phyloP scores from a whole-genome alignment of 2,797 vertebrate species.

The Melanotaenia parkinsoni region DNA sequence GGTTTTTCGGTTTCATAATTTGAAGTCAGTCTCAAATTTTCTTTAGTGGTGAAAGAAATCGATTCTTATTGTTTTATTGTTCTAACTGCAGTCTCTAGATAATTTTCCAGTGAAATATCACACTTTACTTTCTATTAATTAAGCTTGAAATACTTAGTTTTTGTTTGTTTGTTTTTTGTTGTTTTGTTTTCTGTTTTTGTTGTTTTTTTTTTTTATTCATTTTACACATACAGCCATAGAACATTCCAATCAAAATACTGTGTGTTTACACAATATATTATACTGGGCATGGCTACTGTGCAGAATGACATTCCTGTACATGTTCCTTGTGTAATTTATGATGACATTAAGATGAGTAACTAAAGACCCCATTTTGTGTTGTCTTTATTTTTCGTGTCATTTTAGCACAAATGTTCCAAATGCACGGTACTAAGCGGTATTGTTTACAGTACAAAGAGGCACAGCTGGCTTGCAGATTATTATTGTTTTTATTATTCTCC shows the following conservation, averaged over 20 bases:
- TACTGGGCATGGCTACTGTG: slow-evolving; percentile 61
- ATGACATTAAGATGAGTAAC: slow-evolving; percentile 67
- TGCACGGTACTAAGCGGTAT: slow-evolving; percentile 1
- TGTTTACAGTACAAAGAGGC: slow-evolving; percentile 5
- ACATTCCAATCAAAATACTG: slow-evolving; percentile 59
- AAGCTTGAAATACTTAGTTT: slow-evolving; percentile 16
- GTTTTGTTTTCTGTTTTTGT: no score
- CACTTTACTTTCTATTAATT: slow-evolving; percentile 34
- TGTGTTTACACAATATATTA: slow-evolving; percentile 63
- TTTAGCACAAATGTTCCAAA: slow-evolving; percentile 12
- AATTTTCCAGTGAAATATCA: slow-evolving; percentile 37
- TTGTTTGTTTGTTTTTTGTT: background rate
- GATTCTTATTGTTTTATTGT: slow-evolving; percentile 29
- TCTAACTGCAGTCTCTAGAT: slow-evolving; percentile 33
- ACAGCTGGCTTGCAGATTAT: slow-evolving; percentile 2
- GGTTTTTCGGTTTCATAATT: slow-evolving; percentile 48
- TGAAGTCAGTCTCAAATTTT: slow-evolving; percentile 51
- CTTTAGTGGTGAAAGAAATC: slow-evolving; percentile 64
- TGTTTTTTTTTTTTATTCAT: background rate
- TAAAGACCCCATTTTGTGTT: slow-evolving; percentile 42
- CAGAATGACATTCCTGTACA: slow-evolving; percentile 76
- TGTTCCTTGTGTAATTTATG: slow-evolving; percentile 80
- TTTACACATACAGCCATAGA: slow-evolving; percentile 39
- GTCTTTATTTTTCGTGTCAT: slow-evolving; percentile 28
- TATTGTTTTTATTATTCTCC: background rate